phyloP scores from a whole-genome alignment of 2,113 vertebrate species.

The Isurus oxyrinchus region DNA sequence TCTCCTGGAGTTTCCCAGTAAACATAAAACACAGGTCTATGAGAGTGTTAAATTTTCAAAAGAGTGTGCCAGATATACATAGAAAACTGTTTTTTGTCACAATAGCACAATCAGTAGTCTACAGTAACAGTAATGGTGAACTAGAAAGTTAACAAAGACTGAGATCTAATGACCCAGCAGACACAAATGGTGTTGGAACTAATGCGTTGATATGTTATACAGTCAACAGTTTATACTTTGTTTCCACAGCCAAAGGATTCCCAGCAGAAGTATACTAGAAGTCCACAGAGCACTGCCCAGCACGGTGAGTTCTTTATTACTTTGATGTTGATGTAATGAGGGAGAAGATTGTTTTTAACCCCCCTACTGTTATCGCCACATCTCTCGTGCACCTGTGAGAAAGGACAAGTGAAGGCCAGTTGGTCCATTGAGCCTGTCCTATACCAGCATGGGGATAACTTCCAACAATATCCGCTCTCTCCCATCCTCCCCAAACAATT shows the following conservation, averaged over 20 bases:
- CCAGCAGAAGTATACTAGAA: constrained; percentile 48
- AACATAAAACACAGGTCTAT: not conserved
- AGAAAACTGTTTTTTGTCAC: not conserved
- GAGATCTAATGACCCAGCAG: not conserved
- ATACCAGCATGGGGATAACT: not conserved
- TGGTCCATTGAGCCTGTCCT: not conserved
- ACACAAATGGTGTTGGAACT: not conserved
- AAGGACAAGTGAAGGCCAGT: not conserved
- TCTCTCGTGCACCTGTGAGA: not conserved
- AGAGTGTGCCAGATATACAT: not conserved
- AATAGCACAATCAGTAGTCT: not conserved
- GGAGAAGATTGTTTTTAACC: not conserved
- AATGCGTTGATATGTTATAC: not conserved
- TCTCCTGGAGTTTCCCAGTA: not conserved
- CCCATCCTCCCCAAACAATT: not conserved
- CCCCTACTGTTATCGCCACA: not conserved
- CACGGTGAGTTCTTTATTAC: constrained; percentile 10
- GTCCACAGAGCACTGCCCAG: constrained; percentile 48
- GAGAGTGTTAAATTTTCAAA: too few species aligned
- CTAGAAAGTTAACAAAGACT: not conserved
- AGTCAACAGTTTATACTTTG: constrained; percentile 38
- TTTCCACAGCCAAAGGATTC: constrained; percentile 49
- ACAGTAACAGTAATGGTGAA: not conserved
- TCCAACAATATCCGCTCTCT: not conserved
- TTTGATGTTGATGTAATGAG: not conserved